phyloP scores from a whole-genome alignment of 2,888 invertebrate genomes.

The Himalopsyche japonica region DNA sequence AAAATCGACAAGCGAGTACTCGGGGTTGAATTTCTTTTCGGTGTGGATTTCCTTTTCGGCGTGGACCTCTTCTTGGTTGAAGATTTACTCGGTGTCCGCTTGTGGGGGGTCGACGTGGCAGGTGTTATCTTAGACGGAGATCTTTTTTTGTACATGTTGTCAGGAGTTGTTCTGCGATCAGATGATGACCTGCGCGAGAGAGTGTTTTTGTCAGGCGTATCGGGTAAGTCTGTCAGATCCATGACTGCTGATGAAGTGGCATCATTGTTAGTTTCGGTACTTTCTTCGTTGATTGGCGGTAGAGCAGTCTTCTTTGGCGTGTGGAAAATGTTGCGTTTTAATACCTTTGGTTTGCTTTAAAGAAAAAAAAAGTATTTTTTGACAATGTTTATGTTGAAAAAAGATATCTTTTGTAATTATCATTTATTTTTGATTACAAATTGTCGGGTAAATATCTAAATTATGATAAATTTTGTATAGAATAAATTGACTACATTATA shows the following conservation, averaged over 20 bases:
- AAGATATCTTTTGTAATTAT: too few relatives aligned
- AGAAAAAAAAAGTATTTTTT: not conserved
- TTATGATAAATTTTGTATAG: too few relatives aligned
- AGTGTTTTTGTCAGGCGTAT: slow-evolving; percentile 21
- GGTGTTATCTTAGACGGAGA: not conserved
- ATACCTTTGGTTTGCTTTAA: not conserved
- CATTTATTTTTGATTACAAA: too few relatives aligned
- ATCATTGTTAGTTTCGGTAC: not conserved
- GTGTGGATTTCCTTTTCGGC: not conserved
- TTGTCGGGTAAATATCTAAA: too few relatives aligned
- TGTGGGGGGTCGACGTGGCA: not conserved
- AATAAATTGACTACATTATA: too few relatives aligned
- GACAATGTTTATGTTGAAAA: too few relatives aligned
- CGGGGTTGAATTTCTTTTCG: not conserved
- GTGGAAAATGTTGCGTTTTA: not conserved
- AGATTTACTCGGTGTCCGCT: not conserved
- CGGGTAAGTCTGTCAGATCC: slow-evolving; percentile 26
- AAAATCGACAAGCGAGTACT: not conserved
- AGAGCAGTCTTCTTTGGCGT: not conserved
- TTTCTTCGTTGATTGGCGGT: not conserved
- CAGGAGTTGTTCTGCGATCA: not conserved
- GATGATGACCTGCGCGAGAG: not conserved
- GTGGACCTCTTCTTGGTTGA: not conserved
- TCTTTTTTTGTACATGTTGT: not conserved
- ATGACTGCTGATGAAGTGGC: not conserved